A percentile compares a stretch with the other conserved stretches of the same genome.
These are phyloP conservation scores for Euura lappo DNA, from an alignment of 1,140 invertebrate genomes.

Conservation along the genomic window DNA sequence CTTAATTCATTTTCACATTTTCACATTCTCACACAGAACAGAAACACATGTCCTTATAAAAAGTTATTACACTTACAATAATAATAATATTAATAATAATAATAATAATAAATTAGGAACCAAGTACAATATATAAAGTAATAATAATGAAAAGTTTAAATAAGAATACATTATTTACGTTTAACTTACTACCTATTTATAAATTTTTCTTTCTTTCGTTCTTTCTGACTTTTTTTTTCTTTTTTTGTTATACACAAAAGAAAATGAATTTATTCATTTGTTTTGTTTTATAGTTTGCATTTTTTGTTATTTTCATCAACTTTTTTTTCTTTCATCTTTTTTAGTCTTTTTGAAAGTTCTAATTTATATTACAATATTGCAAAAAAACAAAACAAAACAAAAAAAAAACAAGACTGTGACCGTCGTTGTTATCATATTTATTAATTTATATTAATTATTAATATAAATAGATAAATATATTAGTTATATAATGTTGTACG, in stretches of 20 bases:
- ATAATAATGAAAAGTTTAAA: slow-evolving; percentile 51
- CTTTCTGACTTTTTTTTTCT: slow-evolving; percentile 30
- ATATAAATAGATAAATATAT: slow-evolving; percentile 1
- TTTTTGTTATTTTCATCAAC: slow-evolving; percentile 17
- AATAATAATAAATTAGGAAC: slow-evolving; percentile 60
- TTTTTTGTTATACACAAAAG: background rate
- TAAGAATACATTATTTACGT: slow-evolving; percentile 46
- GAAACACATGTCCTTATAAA: slow-evolving; percentile 27
- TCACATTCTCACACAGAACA: background rate
- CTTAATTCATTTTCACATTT: background rate
- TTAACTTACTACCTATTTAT: slow-evolving; percentile 50
- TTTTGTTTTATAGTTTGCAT: background rate
- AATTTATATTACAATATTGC: no score
- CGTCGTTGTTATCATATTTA: no score
- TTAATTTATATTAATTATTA: background rate
- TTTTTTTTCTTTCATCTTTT: no score
- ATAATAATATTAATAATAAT: slow-evolving; percentile 36
- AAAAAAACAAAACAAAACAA: no score
- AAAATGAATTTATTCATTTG: no score
- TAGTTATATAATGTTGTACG: no score
- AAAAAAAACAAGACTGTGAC: no score
- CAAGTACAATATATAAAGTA: slow-evolving; percentile 53
- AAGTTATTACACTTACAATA: slow-evolving; percentile 34
- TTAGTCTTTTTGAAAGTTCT: no score
- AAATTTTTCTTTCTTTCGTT: slow-evolving; percentile 29